Percentiles rank a stretch among this genome's conserved stretches.
Evolutionary conservation across 2,113 vertebrate genomes (phyloP).

Genomic region (Emydura subglobosa): DNA sequence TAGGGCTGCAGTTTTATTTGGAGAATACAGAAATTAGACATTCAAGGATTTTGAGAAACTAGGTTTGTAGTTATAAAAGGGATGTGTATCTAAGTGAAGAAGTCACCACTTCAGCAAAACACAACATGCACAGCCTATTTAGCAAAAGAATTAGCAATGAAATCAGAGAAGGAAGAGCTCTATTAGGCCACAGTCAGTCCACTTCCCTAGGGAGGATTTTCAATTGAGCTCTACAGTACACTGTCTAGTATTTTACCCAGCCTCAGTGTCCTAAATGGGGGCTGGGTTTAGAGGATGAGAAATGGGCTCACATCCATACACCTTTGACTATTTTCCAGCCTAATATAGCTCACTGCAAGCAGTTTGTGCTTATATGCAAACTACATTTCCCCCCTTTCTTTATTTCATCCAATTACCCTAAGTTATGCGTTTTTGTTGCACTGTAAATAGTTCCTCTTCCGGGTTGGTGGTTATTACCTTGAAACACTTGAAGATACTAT

Average conservation of each 20-base stretch:
- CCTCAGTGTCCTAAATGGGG: neutral
- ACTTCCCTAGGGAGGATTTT: neutral
- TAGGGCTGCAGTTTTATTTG: rapidly evolving
- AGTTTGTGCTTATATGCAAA: neutral
- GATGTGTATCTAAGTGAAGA: neutral
- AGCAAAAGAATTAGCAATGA: neutral
- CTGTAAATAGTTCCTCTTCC: neutral
- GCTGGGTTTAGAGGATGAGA: neutral
- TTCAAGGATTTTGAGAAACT: neutral
- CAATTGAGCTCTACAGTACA: neutral
- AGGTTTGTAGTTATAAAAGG: neutral
- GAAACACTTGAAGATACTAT: neutral
- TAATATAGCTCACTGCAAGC: neutral
- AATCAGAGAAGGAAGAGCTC: too few species aligned
- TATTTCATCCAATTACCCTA: neutral
- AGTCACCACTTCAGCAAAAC: rapidly evolving
- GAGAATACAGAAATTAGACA: rapidly evolving
- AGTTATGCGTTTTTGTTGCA: neutral
- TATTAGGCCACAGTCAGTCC: rapidly evolving
- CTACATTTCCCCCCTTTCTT: neutral
- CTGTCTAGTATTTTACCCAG: neutral
- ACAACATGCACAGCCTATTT: neutral
- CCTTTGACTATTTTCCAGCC: neutral
- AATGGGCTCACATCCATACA: neutral
- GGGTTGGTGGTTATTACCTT: neutral